Evolutionary conservation across 1,140 invertebrate genomes (phyloP), one percentile per base, ranked within the genome.

Genomic region (Drosophila bocqueti): DNA sequence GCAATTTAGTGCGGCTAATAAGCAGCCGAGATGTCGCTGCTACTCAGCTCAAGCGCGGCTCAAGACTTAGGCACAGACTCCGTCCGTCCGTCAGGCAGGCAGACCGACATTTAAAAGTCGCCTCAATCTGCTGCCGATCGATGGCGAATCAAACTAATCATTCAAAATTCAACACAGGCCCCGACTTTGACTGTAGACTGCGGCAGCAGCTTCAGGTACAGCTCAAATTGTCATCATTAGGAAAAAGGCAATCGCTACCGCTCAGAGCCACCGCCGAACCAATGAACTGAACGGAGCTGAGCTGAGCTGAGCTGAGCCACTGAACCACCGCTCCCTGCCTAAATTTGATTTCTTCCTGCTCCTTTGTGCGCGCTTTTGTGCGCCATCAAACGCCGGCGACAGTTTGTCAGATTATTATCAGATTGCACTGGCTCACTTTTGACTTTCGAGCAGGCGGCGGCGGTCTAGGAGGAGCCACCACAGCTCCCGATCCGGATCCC

Each of bases 341-440:
- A 89, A 89, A 90, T 90, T 90, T 89, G 84, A 89, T 89, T 90
- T 90, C 85, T 90, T 90, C 81, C 85, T 90, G 85, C 79, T 85
- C 77, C 82, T 89, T 89, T 89, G 85, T 89, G 84, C 69, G 79
- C 83, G 72, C 78, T 82, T 82, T 82, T 66, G 79, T 86, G 84
- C 85, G 78, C 78, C 84, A 79, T 89, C 84, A 89, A 89, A 89
- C 84, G 84, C 86, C 82, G 82, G 80, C 90, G 90, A 92, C 90
- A 92, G 90, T 92, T 92, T 92, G 90, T 92, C 90, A 92, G 90
- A 92, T 92, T 92, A 84, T 92, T 92, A 92, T 92, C 90, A 81
- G 85, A 92, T 90, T 92, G 90, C 85, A 92, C 83, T 92, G 87
- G 75, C 86, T 91, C 87, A 90, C 85, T 90, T 90, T 90, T 90